Evolutionary conservation across 35 echinoderm and acorn worm species (phyloP), one percentile per base, ranked within the genome.

Genomic region (Lytechinus variegatus): DNA sequence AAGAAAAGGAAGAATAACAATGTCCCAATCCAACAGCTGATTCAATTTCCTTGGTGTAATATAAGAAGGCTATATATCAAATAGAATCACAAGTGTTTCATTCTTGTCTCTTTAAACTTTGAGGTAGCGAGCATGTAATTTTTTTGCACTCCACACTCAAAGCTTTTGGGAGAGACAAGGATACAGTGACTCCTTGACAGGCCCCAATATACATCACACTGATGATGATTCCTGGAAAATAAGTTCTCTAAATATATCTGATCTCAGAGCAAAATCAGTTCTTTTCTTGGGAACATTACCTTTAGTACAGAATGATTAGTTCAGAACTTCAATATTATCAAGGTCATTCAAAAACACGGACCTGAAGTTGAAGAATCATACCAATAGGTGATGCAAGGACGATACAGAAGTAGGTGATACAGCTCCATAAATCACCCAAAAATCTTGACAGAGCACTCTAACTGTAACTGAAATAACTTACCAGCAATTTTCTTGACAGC

Each of bases 401-500:
- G 1, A 0, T 9, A 27, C 86, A 28, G 0, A 11, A 51, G 86
- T 16, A 87, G 33, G 19, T 51, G 27, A 44, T 44, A 44, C 33
- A 44, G 33, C 33, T 44, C 33, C 33, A 2, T 44, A 44, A 44
- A 44, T 2, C 33, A 44, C 33, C 33, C 33, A 44, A 44, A 44
- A 44, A 44, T 44, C 33, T 44, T 44, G 33, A 44, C 33, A 44
- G 2, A 44, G 33, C 33, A 44, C 33, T 44, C 33, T 44, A 44
- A 44, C 33, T 13, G 56, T 58, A 58, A 58, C 56, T 58, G 10
- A 79, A 79, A 53, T 4, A 51, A 97, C 95, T 33, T 96, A 99
- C 98, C 98, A 79, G 98, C 98, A 91, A 94, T 94, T 94, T 95
- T 97, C 91, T 95, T 99, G 79, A 99, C 98, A 89, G 98, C 98